phyloP scores from a whole-genome alignment of 2,888 invertebrate genomes.

The Eupithecia dodoneata region DNA sequence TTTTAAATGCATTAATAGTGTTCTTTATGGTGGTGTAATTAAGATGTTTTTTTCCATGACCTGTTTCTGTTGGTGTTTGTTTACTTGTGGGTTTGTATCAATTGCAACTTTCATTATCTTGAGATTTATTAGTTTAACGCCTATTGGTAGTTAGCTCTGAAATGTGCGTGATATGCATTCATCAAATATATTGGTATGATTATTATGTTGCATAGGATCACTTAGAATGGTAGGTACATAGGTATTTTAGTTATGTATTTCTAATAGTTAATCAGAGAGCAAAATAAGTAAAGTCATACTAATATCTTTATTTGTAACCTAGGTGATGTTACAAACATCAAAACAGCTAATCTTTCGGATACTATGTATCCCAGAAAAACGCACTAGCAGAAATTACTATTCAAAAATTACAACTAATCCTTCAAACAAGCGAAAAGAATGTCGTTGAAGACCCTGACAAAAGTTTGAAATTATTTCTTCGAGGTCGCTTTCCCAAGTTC shows the following conservation, averaged over 20 bases:
- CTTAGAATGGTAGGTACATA: slow-evolving; percentile 17
- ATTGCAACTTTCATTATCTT: slow-evolving; percentile 40
- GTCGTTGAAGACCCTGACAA: background rate
- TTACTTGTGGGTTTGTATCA: slow-evolving; percentile 42
- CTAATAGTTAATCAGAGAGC: background rate
- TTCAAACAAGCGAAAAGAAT: background rate
- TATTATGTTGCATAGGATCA: slow-evolving; percentile 26
- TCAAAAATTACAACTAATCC: background rate
- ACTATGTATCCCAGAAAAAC: background rate
- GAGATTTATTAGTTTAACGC: slow-evolving; percentile 42
- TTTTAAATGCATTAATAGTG: slow-evolving; percentile 59
- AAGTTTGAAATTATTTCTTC: slow-evolving; percentile 1
- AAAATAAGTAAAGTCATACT: background rate
- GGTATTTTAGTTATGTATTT: background rate
- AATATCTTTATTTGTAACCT: background rate
- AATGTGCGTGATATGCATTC: slow-evolving; percentile 19
- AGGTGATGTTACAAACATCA: too few species aligned
- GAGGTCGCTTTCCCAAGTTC: slow-evolving; percentile 20
- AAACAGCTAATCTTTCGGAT: too few species aligned
- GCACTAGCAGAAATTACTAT: background rate
- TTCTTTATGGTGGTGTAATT: slow-evolving; percentile 55
- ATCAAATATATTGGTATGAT: slow-evolving; percentile 1
- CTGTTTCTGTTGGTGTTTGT: slow-evolving; percentile 42
- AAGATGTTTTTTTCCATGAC: slow-evolving; percentile 47
- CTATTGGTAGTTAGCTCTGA: slow-evolving; percentile 22